These are phyloP conservation scores for Pocillopora damicornis DNA, from an alignment of 64 coral and sea anemone species.

Conservation along the genomic window DNA sequence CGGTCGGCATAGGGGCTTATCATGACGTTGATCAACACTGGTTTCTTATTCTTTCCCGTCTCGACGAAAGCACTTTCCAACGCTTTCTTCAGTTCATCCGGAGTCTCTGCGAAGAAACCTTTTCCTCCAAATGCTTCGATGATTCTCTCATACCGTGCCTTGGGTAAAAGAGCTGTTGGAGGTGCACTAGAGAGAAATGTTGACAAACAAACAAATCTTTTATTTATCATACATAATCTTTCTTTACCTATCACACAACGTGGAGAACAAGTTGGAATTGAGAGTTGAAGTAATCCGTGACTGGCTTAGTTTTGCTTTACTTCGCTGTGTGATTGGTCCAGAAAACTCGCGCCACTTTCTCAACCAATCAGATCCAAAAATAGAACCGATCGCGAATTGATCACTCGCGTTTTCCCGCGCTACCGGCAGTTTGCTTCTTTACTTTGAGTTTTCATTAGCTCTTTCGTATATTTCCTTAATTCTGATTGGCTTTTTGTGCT, in stretches of 20 bases:
- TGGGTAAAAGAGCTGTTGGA: constrained; percentile 75
- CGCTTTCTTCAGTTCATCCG: constrained; percentile 58
- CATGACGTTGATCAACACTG: constrained; percentile 81
- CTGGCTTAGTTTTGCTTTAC: too few relatives aligned
- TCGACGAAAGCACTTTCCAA: constrained; percentile 67
- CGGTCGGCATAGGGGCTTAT: constrained; percentile 83
- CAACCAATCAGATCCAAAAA: too few relatives aligned
- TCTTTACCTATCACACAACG: background rate
- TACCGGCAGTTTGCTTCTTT: too few relatives aligned
- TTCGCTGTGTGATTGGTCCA: too few relatives aligned
- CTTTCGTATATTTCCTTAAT: too few relatives aligned
- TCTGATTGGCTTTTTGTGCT: too few relatives aligned
- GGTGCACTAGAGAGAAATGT: constrained; percentile 62
- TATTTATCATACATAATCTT: background rate
- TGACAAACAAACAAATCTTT: background rate
- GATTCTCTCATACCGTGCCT: constrained; percentile 82
- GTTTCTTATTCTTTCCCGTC: constrained; percentile 61
- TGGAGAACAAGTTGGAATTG: too few relatives aligned
- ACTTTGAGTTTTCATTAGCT: too few relatives aligned
- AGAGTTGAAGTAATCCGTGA: too few relatives aligned
- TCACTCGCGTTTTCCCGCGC: too few relatives aligned
- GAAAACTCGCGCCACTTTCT: too few relatives aligned
- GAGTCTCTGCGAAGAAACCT: constrained; percentile 81
- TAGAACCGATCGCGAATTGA: too few relatives aligned
- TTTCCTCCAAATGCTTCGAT: constrained; percentile 91